Evolutionary conservation across 1,140 invertebrate genomes (phyloP).

Genomic region (Nilaparvata lugens): DNA sequence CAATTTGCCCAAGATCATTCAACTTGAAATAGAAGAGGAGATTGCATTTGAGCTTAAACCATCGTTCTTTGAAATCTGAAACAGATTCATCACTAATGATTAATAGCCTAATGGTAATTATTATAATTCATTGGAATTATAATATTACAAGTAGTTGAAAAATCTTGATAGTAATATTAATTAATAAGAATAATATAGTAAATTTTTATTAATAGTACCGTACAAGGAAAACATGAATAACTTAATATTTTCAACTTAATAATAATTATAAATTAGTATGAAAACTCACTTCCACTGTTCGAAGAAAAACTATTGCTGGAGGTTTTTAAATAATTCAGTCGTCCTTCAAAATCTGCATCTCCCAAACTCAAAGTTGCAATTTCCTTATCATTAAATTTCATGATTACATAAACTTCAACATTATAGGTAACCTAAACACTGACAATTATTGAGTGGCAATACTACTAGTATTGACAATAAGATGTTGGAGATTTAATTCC

Average conservation of each 20-base stretch:
- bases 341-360: conserved; percentile 49
- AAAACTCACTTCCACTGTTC: conserved; percentile 5
- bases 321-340: conserved; percentile 50
- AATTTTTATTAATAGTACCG: not conserved
- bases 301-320: conserved; percentile 14
- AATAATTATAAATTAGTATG: not conserved
- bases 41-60: conserved; percentile 60
- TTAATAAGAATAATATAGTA: too few relatives aligned
- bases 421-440: too few relatives aligned
- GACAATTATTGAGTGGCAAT: too few relatives aligned
- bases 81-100: conserved; percentile 12
- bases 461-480: too few relatives aligned
- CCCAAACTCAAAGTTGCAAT: conserved; percentile 45
- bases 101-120: not conserved
- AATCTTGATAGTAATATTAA: not conserved
- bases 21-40: conserved; percentile 64
- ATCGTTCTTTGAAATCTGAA: conserved; percentile 55
- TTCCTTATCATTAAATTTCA: conserved; percentile 57
- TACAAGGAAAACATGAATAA: not conserved
- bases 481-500: too few relatives aligned
- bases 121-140: not conserved
- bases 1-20: conserved; percentile 54
- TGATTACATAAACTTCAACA: conserved; percentile 23
- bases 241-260: not conserved
- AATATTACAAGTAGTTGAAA: too few relatives aligned